A percentile compares a stretch with the other conserved stretches of the same genome.
These are phyloP conservation scores for Ditylenchus dipsaci DNA, from an alignment of 1,140 invertebrate species.

Conservation along the genomic window DNA sequence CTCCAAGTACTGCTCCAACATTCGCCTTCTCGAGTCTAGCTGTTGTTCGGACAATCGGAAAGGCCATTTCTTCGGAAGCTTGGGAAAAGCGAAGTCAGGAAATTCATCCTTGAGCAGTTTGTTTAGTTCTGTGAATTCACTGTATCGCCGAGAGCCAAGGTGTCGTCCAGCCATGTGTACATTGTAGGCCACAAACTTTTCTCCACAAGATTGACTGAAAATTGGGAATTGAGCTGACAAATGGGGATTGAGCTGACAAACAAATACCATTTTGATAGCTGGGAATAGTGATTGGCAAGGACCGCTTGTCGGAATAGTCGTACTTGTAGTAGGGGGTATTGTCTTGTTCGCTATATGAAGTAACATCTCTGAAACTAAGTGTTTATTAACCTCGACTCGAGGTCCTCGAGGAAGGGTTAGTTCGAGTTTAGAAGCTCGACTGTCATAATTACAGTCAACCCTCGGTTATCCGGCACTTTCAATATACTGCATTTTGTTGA, in stretches of 20 bases:
- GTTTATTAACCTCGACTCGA: neutral
- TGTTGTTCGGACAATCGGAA: slow-evolving; percentile 93
- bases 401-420: slow-evolving; percentile 1
- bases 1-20: slow-evolving; percentile 93
- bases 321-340: slow-evolving; percentile 80
- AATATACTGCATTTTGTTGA: no score
- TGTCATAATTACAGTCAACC: no score
- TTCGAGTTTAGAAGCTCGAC: no score
- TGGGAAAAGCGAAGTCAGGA: slow-evolving; percentile 91
- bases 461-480: no score
- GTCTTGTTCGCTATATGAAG: slow-evolving; percentile 22
- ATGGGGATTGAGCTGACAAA: neutral
- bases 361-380: neutral
- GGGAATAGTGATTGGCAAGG: slow-evolving; percentile 93
- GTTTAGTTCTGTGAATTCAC: slow-evolving; percentile 75
- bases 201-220: slow-evolving; percentile 64
- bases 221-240: no score
- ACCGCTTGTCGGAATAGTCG: slow-evolving; percentile 95
- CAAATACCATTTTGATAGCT: slow-evolving; percentile 70
- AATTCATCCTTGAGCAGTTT: slow-evolving; percentile 89
- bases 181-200: slow-evolving; percentile 91
- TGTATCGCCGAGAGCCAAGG: slow-evolving; percentile 87
- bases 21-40: slow-evolving; percentile 82
- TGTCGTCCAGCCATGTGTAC: slow-evolving; percentile 98
- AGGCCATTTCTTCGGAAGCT: slow-evolving; percentile 96